phyloP scores from a whole-genome alignment of 2,888 invertebrate species.

The Sthenelais limicola region DNA sequence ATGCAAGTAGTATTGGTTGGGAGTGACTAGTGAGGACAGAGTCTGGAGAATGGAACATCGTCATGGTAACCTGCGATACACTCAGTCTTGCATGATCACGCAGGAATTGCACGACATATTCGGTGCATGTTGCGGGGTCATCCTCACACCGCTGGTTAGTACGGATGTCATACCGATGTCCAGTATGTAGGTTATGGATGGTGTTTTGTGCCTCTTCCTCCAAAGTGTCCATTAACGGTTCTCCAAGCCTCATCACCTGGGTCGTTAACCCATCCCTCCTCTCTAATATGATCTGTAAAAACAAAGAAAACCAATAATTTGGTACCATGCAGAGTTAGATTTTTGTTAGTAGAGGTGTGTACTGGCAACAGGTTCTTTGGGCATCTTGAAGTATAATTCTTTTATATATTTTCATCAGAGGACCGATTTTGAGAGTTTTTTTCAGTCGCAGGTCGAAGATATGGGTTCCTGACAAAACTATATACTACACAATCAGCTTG shows the following conservation, averaged over 20 bases:
- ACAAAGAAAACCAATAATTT: too few species aligned
- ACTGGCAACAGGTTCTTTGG: too few species aligned
- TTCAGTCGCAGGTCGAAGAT: too few species aligned
- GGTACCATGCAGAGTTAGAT: too few species aligned
- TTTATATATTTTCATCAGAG: too few species aligned
- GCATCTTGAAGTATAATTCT: too few species aligned
- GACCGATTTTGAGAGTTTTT: too few species aligned
- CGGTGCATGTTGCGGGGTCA: conserved; percentile 58
- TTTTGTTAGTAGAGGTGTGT: too few species aligned
- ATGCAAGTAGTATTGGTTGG: conserved; percentile 58
- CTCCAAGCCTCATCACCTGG: conserved; percentile 53
- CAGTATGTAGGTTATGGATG: conserved; percentile 57
- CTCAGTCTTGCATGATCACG: conserved; percentile 61
- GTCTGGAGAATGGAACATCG: conserved; percentile 55
- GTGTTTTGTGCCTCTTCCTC: conserved; percentile 52
- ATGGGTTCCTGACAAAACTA: too few species aligned
- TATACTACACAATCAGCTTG: too few species aligned
- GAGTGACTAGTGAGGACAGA: conserved; percentile 17
- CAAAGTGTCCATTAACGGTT: conserved; percentile 54
- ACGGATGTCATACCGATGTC: conserved; percentile 55
- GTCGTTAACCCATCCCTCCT: conserved; percentile 56
- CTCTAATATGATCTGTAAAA: conserved; percentile 52
- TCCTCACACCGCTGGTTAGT: conserved; percentile 58
- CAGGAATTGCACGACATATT: conserved; percentile 57
- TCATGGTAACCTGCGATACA: conserved; percentile 55